These are phyloP conservation scores for Spea bombifrons DNA, from an alignment of 2,113 vertebrate genomes.

Conservation along the genomic window DNA sequence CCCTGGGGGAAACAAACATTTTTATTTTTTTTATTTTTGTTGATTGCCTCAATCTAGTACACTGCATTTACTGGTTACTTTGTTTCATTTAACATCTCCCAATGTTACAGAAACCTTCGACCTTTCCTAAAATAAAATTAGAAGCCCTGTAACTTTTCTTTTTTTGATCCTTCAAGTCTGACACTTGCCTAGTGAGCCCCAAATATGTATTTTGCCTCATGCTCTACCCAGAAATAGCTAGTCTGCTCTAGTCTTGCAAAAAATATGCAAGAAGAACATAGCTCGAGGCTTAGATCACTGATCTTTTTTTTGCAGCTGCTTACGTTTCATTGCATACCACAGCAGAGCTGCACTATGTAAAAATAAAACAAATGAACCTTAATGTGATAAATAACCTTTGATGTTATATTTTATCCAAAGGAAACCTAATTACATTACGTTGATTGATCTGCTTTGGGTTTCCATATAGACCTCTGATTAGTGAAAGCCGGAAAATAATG, in stretches of 20 bases:
- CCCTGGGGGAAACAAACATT: too few species aligned
- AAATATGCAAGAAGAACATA: conserved; percentile 16
- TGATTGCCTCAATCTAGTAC: not conserved
- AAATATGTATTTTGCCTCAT: conserved; percentile 7
- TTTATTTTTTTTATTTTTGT: too few species aligned
- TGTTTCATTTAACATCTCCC: not conserved
- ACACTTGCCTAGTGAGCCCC: not conserved
- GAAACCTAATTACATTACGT: not conserved
- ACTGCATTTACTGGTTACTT: not conserved
- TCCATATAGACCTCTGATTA: not conserved
- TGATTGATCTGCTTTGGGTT: not conserved
- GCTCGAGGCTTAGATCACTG: conserved; percentile 22
- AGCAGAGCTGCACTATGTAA: not conserved
- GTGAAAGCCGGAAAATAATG: conserved; percentile 15
- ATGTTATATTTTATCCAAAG: conserved; percentile 1
- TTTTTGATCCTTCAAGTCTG: not conserved
- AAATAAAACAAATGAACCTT: conserved; percentile 8
- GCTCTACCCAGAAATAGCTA: conserved; percentile 23
- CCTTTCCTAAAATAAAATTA: not conserved
- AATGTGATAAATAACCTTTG: not conserved
- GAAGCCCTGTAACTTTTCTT: not conserved
- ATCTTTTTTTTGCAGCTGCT: conserved; percentile 29
- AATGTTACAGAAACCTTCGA: not conserved
- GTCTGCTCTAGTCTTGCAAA: conserved; percentile 30
- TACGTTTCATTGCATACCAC: conserved; percentile 15